Percentiles rank a stretch among this genome's conserved stretches.
Conservation (phyloP, 2,888 invertebrate species). For the Drosophila niveifrons region DNA sequence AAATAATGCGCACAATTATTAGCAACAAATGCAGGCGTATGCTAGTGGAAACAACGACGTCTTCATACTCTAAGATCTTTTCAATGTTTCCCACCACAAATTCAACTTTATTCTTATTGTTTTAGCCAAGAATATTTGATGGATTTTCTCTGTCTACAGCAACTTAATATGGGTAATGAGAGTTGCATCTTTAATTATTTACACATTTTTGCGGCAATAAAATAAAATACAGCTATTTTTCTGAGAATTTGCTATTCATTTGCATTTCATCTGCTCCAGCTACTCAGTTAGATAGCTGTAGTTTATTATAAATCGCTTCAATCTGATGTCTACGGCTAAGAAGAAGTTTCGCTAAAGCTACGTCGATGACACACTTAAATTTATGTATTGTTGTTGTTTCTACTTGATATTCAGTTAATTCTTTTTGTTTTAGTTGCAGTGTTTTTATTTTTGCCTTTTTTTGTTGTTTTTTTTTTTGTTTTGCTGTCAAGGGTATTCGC, state of each 20-base stretch:
- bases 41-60: not conserved
- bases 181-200: conserved; percentile 6
- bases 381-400: not conserved
- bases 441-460: not conserved
- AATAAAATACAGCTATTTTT: not conserved
- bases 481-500: conserved; percentile 41
- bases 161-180: conserved; percentile 20
- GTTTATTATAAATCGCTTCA: conserved; percentile 1
- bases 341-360: not conserved
- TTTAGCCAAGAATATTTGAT: not conserved
- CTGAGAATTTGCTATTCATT: not conserved
- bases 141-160: conserved; percentile 9
- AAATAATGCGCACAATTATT: conserved; percentile 44
- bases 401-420: not conserved
- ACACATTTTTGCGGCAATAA: not conserved
- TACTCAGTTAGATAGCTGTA: not conserved
- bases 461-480: conserved; percentile 2
- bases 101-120: not conserved
- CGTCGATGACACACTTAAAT: conserved; percentile 14
- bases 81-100: not conserved
- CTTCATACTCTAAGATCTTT: not conserved
- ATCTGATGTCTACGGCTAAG: conserved; percentile 1
- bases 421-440: not conserved
- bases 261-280: not conserved
- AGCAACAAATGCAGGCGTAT: conserved; percentile 25